Evolutionary conservation across 2,888 invertebrate genomes (phyloP), one percentile per base, ranked within the genome.

Genomic region (Drosophila atripex): DNA sequence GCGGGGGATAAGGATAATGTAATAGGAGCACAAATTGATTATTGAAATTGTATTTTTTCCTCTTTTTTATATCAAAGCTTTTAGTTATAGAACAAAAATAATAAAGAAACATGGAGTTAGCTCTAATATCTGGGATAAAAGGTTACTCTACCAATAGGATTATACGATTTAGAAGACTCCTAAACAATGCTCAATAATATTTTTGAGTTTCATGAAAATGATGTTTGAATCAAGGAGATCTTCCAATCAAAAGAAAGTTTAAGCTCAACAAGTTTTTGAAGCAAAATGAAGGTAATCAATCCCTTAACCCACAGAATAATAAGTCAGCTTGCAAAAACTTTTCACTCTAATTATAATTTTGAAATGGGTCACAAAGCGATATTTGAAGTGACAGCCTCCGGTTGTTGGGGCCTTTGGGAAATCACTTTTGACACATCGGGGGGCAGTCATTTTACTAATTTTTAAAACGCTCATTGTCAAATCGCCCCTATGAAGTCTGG

Each of bases 401-500:
- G 18, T 12, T 12, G n/a, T 23, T 41, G 14, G 14, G 18, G 58
- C 41, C 58, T n/a, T 25, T 32, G 45, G 59, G 58, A 38, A 63
- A 64, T 51, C 50, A 21, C 16, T 38, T 51, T 45, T 12, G 51
- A 51, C 50, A 65, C 63, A n/a, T 43, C n/a, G n/a, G n/a, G 21
- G 7, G 14, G 2, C 11, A 45, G n/a, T 7, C 32, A 7, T 0
- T 7, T 5, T n/a, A 11, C 25, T 38, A 23, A 9, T 2, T 3
- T 11, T 14, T 14, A 1, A 28, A 30, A 39, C 16, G 12, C 12
- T 23, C 12, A 12, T 25, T 8, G n/a, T 16, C 9, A 32, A 14
- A 55, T 11, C 14, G 14, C 11, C 38, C 32, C 18, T 12, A 30
- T 21, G n/a, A 47, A 18, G 49, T 30, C 50, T 51, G 51, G 51